Conservation (phyloP, 2,797 vertebrate genomes). For the Geotria australis region DNA sequence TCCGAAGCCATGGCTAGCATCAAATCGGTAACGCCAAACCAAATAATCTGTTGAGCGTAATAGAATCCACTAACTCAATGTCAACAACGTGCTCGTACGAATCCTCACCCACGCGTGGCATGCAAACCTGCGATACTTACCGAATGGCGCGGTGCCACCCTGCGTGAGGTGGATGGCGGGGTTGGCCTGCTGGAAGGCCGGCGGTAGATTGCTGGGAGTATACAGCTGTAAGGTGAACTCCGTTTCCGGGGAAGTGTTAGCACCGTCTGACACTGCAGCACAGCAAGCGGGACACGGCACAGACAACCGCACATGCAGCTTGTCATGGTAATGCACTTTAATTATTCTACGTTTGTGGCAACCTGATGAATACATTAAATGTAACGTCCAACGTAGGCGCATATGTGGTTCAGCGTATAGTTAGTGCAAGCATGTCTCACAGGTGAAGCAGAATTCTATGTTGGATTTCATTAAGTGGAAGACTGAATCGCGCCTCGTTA, state of each 20-base stretch:
- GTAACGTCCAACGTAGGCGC: no score
- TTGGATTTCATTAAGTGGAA: no score
- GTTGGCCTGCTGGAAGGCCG: slow-evolving; percentile 36
- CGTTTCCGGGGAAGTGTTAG: slow-evolving; percentile 42
- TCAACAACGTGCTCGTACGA: no score
- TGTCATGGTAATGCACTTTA: neutral
- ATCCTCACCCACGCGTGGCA: neutral
- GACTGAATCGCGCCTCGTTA: no score
- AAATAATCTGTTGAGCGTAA: no score
- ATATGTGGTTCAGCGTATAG: no score
- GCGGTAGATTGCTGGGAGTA: slow-evolving; percentile 27
- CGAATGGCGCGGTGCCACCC: slow-evolving; percentile 33
- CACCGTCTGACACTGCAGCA: slow-evolving; percentile 44
- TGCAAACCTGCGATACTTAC: slow-evolving; percentile 14
- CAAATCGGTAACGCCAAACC: no score
- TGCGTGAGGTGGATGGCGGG: slow-evolving; percentile 39
- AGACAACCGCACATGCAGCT: neutral
- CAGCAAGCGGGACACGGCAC: neutral
- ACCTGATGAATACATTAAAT: neutral
- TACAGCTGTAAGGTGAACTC: slow-evolving; percentile 49
- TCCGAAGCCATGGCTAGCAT: no score
- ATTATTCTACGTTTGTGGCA: neutral
- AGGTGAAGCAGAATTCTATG: no score
- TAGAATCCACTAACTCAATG: no score
- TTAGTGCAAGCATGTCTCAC: no score